Evolutionary conservation across 1,140 invertebrate species (phyloP).

Genomic region (Semibalanus balanoides): DNA sequence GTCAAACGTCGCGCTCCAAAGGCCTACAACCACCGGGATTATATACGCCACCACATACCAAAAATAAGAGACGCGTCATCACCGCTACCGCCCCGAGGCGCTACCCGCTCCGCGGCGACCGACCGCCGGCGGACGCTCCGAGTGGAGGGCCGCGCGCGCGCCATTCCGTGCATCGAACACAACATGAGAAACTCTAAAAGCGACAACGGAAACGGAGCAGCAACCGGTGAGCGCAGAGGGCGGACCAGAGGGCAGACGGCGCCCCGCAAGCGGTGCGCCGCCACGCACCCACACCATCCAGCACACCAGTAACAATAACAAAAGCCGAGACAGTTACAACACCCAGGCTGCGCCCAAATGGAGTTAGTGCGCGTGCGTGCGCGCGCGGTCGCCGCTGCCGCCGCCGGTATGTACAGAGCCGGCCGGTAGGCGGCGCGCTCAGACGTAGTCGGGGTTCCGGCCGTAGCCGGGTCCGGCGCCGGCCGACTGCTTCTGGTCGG

Average conservation of each 20-base stretch:
- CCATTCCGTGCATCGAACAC: not conserved
- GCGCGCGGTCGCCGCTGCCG: no score
- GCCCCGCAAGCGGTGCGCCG: no score
- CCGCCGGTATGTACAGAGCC: not conserved
- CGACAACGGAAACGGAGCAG: not conserved
- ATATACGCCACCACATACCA: not conserved
- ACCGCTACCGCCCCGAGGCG: not conserved
- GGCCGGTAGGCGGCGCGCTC: not conserved
- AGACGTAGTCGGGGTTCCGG: not conserved
- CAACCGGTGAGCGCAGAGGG: no score
- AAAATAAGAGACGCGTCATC: not conserved
- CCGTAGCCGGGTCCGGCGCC: not conserved
- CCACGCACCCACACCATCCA: not conserved
- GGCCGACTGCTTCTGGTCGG: not conserved
- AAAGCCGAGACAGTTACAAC: not conserved
- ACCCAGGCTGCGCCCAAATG: not conserved
- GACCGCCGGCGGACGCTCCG: no score
- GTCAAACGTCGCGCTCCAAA: not conserved
- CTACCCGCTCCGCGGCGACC: not conserved
- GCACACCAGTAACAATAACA: constrained; percentile 2
- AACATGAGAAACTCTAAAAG: not conserved
- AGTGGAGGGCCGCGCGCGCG: not conserved
- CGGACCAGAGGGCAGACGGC: no score
- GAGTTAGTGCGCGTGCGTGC: not conserved
- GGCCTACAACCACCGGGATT: not conserved